Evolutionary conservation across 2,888 invertebrate species (phyloP), one percentile per base, ranked within the genome.

Genomic region (Dromius quadrimaculatus): DNA sequence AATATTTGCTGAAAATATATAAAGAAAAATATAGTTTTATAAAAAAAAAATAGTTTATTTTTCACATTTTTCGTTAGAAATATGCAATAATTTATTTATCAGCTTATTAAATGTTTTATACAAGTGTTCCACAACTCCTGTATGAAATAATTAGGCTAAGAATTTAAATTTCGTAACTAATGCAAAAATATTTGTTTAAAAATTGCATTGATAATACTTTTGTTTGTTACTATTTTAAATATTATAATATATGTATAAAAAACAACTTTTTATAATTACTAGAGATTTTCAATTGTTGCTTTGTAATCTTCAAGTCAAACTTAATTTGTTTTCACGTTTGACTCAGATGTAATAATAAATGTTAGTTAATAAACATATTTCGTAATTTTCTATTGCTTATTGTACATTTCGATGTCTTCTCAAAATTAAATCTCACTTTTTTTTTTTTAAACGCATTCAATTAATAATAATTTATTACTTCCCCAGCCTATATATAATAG

Each of bases 1-100:
- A 73, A 76, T 78, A 72, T 78, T 79, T 72, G 79, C 73, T 13
- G 76, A 76, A 38, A 66, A 75, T 38, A 72, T 19, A 20, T 15
- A 50, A 17, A 64, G 19, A 50, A 50, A n/a, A n/a, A n/a, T n/a
- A n/a, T n/a, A n/a, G n/a, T n/a, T n/a, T n/a, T n/a, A n/a, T n/a
- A n/a, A n/a, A n/a, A n/a, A n/a, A n/a, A n/a, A n/a, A n/a, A n/a
- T n/a, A n/a, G n/a, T 15, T 15, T 23, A 47, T 47, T 20, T 47
- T 22, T 11, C 15, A 41, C 41, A n/a, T 36, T 1, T 36, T 41
- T 9, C 15, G 41, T 41, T 11, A 15, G 17, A 15, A 1, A 41
- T 15, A 41, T 15, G 15, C 15, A 41, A 15, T 41, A 15, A 15
- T 41, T 41, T 41, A 41, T 11, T 41, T 15, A 11, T 11, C 9